Conservation (phyloP, 2,888 invertebrate species). For the Cheiracanthium punctorium region DNA sequence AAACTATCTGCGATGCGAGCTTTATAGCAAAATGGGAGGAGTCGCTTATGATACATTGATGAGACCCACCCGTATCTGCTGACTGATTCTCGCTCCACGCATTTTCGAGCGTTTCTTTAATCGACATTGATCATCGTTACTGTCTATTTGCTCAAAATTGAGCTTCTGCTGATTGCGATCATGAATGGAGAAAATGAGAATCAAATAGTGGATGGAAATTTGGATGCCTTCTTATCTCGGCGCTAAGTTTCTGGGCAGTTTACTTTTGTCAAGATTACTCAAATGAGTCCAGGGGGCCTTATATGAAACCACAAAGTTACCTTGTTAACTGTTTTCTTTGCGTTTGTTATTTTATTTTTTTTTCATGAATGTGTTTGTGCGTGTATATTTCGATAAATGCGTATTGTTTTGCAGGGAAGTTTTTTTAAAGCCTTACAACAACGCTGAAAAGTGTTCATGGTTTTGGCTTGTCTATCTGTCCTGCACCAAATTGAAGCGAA, state of each 20-base stretch:
- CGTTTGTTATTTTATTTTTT: too few species aligned
- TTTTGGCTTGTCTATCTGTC: too few species aligned
- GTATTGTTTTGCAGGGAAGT: background rate
- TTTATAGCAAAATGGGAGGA: conserved; percentile 35
- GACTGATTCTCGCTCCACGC: conserved; percentile 26
- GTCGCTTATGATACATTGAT: conserved; percentile 34
- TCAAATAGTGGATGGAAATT: conserved; percentile 48
- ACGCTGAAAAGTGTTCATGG: too few species aligned
- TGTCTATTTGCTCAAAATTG: conserved; percentile 47
- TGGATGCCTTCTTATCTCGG: conserved; percentile 26
- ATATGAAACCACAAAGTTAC: conserved; percentile 35
- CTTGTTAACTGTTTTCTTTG: conserved; percentile 18
- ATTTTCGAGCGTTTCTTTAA: conserved; percentile 37
- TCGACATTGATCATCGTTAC: conserved; percentile 47
- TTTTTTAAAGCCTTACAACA: too few species aligned
- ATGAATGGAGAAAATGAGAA: conserved; percentile 1
- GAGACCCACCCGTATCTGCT: conserved; percentile 32
- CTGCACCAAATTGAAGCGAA: too few species aligned
- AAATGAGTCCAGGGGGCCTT: conserved; percentile 32
- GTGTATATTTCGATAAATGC: too few species aligned
- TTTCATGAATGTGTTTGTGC: too few species aligned
- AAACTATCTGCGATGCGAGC: background rate
- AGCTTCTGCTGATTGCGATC: conserved; percentile 35
- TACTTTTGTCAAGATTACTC: conserved; percentile 38
- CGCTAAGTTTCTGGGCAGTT: conserved; percentile 9